A percentile compares a stretch with the other conserved stretches of the same genome.
phyloP scores from a whole-genome alignment of 2,797 vertebrate species.

The Hybognathus amarus region DNA sequence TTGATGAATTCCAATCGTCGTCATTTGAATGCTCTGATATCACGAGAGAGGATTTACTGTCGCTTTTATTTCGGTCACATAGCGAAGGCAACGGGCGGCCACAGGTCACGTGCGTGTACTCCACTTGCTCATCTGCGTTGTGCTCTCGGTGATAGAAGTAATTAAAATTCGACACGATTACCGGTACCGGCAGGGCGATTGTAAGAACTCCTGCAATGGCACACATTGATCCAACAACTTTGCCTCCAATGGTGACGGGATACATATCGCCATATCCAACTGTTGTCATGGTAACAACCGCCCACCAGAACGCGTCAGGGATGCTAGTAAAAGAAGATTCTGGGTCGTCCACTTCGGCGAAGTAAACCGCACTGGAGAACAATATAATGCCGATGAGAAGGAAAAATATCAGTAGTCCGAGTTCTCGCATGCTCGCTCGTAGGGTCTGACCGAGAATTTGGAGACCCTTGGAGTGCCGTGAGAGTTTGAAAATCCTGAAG shows the following conservation, averaged over 20 bases:
- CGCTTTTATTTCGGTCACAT: constrained; percentile 80
- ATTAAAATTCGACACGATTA: constrained; percentile 97
- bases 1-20: constrained; percentile 78
- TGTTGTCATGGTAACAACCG: constrained; percentile 96
- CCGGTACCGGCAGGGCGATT: constrained; percentile 91
- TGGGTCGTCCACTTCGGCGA: constrained; percentile 90
- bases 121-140: constrained; percentile 83
- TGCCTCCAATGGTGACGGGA: constrained; percentile 92
- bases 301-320: constrained; percentile 97
- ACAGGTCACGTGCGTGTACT: constrained; percentile 91
- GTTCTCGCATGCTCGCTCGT: constrained; percentile 89
- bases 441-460: constrained; percentile 91
- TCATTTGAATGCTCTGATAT: constrained; percentile 84
- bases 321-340: constrained; percentile 89
- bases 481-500: constrained; percentile 92
- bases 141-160: constrained; percentile 96
- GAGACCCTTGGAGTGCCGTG: constrained; percentile 90
- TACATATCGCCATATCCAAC: constrained; percentile 98
- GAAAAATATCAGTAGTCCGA: constrained; percentile 93
- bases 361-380: constrained; percentile 95
- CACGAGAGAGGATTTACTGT: constrained; percentile 80
- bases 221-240: constrained; percentile 93
- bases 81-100: constrained; percentile 78
- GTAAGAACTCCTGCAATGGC: constrained; percentile 94
- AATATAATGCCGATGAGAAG: constrained; percentile 91